Percentiles rank a stretch among this genome's conserved stretches.
Conservation (phyloP, 2,888 invertebrate genomes). For the Leptopterna dolabrata region DNA sequence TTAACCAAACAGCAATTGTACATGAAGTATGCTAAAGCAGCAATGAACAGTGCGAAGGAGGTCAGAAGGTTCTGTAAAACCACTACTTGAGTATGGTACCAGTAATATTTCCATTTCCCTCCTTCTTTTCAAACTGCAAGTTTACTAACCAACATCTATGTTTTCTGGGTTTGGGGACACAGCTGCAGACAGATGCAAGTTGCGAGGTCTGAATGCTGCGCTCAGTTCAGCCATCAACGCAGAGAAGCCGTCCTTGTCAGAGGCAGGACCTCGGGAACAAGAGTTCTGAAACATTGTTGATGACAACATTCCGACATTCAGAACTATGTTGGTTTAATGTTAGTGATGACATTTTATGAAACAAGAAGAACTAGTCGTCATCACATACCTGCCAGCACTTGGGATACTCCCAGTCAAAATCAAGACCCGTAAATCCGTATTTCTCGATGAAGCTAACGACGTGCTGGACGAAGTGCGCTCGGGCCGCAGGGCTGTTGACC, state of each 20-base stretch:
- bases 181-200: conserved; percentile 82
- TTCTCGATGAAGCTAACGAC: conserved; percentile 81
- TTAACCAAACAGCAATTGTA: conserved; percentile 71
- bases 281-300: not conserved
- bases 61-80: too few species aligned
- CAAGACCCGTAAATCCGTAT: conserved; percentile 89
- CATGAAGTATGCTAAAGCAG: too few species aligned
- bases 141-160: conserved; percentile 75
- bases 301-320: too few species aligned
- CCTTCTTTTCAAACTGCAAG: not conserved
- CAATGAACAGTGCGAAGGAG: too few species aligned
- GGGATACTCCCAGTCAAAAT: conserved; percentile 95
- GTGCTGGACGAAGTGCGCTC: conserved; percentile 78
- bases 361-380: conserved; percentile 73
- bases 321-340: too few species aligned
- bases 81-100: too few species aligned
- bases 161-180: conserved; percentile 90
- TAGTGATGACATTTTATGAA: too few species aligned
- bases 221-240: conserved; percentile 79
- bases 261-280: conserved; percentile 74
- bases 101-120: too few species aligned
- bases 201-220: conserved; percentile 72
- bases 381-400: conserved; percentile 81
- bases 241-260: conserved; percentile 85
- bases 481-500: conserved; percentile 79